Conservation (phyloP, 2,797 vertebrate species). For the Myotis planiceps region DNA sequence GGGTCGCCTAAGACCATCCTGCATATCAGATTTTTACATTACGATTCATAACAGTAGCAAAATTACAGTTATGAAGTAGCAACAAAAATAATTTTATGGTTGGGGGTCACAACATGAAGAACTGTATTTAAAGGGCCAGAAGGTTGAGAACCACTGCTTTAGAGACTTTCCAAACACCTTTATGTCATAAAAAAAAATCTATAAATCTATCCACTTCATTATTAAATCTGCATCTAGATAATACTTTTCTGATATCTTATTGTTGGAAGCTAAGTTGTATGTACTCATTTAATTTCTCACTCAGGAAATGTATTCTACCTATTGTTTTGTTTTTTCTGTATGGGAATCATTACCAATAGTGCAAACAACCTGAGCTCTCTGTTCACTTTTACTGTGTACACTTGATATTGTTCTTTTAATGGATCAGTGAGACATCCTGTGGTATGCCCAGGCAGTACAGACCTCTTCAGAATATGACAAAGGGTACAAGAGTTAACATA, state of each 20-base stretch:
- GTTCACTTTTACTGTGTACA: too few relatives aligned
- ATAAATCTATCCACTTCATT: not conserved
- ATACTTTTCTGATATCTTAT: not conserved
- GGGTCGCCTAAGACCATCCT: too few relatives aligned
- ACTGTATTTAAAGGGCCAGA: too few relatives aligned
- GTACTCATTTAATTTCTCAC: not conserved
- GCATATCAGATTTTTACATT: too few relatives aligned
- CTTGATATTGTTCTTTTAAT: not conserved
- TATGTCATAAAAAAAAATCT: not conserved
- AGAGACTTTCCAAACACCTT: not conserved
- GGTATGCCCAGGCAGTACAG: not conserved
- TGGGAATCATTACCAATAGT: too few relatives aligned
- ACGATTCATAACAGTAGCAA: too few relatives aligned
- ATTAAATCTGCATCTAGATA: not conserved
- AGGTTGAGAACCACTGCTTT: not conserved
- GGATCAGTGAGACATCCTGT: not conserved
- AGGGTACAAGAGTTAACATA: not conserved
- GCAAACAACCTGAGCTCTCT: too few relatives aligned
- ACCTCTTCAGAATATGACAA: not conserved
- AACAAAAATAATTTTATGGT: too few relatives aligned
- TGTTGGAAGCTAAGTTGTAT: not conserved
- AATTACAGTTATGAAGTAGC: too few relatives aligned
- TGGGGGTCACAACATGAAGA: too few relatives aligned
- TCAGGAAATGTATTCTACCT: not conserved
- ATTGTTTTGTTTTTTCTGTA: not conserved